A percentile compares a stretch with the other conserved stretches of the same genome.
These are phyloP conservation scores for Doris montereyensis DNA, from an alignment of 2,888 invertebrate genomes.

Conservation along the genomic window DNA sequence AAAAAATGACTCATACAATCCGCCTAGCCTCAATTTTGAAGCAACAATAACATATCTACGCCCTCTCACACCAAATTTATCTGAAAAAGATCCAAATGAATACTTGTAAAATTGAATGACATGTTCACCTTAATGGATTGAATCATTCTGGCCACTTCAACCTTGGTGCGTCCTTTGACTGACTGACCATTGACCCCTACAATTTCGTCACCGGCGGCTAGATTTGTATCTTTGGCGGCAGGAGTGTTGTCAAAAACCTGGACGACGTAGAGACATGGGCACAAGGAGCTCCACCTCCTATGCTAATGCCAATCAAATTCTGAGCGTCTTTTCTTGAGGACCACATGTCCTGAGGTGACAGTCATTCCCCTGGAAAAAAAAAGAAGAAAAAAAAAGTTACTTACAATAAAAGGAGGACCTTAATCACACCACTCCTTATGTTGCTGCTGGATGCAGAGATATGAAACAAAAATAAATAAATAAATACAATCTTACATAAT, in stretches of 20 bases:
- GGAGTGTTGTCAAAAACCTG: conserved; percentile 99
- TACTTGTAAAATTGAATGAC: neutral
- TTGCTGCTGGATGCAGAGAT: no score
- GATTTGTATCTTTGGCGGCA: conserved; percentile 90
- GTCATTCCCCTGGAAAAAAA: conserved; percentile 90
- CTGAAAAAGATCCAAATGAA: neutral
- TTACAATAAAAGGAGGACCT: no score
- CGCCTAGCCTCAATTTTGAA: no score
- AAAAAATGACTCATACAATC: no score
- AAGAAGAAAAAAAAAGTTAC: no score
- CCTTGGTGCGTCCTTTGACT: conserved; percentile 97
- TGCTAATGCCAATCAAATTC: conserved; percentile 95
- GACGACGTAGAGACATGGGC: conserved; percentile 98
- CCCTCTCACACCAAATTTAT: no score
- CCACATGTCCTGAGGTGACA: conserved; percentile 92
- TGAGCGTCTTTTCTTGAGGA: conserved; percentile 92
- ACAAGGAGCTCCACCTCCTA: conserved; percentile 88
- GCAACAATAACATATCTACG: no score
- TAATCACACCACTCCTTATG: no score
- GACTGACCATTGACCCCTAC: conserved; percentile 92
- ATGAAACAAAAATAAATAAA: no score
- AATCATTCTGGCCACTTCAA: conserved; percentile 99
- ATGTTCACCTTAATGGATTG: conserved; percentile 86
- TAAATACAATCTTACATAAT: no score
- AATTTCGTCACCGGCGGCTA: conserved; percentile 96